These are phyloP conservation scores for Clostera curtula DNA, from an alignment of 2,888 invertebrate species.

Conservation along the genomic window DNA sequence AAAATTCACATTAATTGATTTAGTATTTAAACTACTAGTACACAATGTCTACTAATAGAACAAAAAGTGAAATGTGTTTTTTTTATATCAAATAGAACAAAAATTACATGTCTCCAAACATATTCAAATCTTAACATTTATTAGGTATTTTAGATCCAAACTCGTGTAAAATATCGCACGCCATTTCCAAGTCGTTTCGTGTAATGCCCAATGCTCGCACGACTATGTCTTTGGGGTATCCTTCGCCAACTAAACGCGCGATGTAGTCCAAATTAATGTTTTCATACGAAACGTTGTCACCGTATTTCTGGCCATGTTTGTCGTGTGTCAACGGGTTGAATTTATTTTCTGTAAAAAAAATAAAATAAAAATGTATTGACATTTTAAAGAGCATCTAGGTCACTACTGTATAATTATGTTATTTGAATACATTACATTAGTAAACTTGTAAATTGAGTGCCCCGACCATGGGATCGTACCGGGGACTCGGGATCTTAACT, in stretches of 20 bases:
- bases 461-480: no score
- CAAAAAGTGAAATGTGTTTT: slow-evolving; percentile 3
- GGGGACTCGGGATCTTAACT: no score
- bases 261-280: slow-evolving; percentile 95
- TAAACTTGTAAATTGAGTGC: no score
- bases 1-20: no score
- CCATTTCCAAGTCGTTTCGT: slow-evolving; percentile 95
- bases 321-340: slow-evolving; percentile 70
- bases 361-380: no score
- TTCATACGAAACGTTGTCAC: slow-evolving; percentile 82
- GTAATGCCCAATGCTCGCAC: slow-evolving; percentile 94
- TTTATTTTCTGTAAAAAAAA: slow-evolving; percentile 52
- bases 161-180: slow-evolving; percentile 93
- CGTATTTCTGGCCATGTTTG: slow-evolving; percentile 62
- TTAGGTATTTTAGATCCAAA: slow-evolving; percentile 79
- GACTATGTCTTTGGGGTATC: slow-evolving; percentile 92
- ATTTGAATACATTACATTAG: no score
- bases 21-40: no score
- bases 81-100: no score
- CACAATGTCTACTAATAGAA: slow-evolving; percentile 2
- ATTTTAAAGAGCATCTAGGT: no score
- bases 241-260: slow-evolving; percentile 89
- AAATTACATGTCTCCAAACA: no score
- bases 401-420: no score
- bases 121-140: slow-evolving; percentile 40